Evolutionary conservation across 2,888 invertebrate species (phyloP).

Genomic region (Ceriagrion tenellum): DNA sequence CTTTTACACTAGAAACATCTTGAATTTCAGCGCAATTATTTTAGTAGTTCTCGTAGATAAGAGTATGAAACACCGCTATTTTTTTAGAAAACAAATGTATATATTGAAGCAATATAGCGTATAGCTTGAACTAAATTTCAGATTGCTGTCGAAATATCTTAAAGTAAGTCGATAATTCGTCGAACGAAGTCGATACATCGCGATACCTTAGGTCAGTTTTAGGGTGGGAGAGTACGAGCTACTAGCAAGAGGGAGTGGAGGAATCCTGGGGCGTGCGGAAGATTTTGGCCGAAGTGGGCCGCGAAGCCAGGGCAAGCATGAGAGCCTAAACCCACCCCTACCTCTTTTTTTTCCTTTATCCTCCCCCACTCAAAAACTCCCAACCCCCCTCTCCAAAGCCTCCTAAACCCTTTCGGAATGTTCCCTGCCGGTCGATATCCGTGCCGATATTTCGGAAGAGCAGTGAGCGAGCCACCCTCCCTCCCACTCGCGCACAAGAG

Average conservation of each 20-base stretch:
- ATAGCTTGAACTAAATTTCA: no score
- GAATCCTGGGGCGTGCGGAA: background rate
- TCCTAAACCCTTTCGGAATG: background rate
- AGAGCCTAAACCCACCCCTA: background rate
- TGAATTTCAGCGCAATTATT: no score
- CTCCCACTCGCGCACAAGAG: no score
- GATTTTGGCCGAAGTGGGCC: background rate
- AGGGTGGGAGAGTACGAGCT: background rate
- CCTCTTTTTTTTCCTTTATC: background rate
- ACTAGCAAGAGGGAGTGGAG: background rate
- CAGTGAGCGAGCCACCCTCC: background rate
- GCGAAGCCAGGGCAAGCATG: background rate
- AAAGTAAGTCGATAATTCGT: no score
- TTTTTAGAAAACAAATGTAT: no score
- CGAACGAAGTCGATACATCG: no score
- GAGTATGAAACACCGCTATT: no score
- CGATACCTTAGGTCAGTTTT: no score
- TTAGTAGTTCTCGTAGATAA: no score
- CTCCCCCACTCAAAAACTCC: background rate
- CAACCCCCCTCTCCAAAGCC: background rate
- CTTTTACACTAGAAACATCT: no score
- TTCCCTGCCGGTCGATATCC: constrained; percentile 7
- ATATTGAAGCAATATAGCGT: no score
- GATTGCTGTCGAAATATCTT: no score
- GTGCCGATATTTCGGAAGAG: constrained; percentile 37